Percentiles rank a stretch among this genome's conserved stretches.
phyloP scores from a whole-genome alignment of 2,113 vertebrate genomes.

The western clawed frog (Xenopus tropicalis) region DNA sequence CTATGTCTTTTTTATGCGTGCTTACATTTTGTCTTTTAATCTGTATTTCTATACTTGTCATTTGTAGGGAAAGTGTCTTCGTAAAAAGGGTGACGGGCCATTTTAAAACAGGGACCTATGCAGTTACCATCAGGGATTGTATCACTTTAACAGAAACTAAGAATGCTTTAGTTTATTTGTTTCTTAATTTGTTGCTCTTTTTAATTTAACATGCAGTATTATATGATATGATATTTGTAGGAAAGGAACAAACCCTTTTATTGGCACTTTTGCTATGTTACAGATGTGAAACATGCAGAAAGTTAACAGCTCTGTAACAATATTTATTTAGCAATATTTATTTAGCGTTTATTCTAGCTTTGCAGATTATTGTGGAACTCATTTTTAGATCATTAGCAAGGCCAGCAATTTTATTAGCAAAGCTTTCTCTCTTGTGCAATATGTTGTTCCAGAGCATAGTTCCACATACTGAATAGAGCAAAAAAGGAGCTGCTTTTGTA shows the following conservation, averaged over 20 bases:
- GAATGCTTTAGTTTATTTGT: neutral
- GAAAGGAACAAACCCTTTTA: neutral
- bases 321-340: neutral
- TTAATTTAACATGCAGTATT: neutral
- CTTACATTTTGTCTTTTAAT: neutral
- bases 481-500: too few species aligned
- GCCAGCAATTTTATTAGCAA: conserved; percentile 28
- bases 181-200: neutral
- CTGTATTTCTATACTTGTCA: neutral
- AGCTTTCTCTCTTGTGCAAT: too few species aligned
- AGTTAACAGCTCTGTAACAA: neutral
- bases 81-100: neutral
- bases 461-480: too few species aligned
- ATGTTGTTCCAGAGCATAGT: too few species aligned
- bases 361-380: neutral
- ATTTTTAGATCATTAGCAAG: conserved; percentile 13
- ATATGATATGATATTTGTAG: neutral
- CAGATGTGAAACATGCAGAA: neutral
- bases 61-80: neutral
- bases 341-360: neutral
- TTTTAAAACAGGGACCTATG: neutral
- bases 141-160: too few species aligned
- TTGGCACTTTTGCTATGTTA: neutral
- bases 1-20: neutral
- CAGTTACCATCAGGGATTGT: too few species aligned